These are phyloP conservation scores for Anoplopoma fimbria DNA, from an alignment of 2,113 vertebrate genomes.

Conservation along the genomic window DNA sequence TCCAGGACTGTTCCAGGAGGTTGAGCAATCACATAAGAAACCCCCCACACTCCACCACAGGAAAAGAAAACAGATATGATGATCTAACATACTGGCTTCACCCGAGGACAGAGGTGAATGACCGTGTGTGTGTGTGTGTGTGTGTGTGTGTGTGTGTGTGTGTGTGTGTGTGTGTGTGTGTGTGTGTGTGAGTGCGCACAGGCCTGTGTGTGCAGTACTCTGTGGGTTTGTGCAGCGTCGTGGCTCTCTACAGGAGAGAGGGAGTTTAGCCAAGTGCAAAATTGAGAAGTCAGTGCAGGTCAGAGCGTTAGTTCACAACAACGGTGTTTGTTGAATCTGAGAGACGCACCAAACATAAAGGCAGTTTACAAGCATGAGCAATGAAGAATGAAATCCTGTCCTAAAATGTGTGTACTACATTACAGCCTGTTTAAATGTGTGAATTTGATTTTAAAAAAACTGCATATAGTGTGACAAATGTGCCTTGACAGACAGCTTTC, in stretches of 20 bases:
- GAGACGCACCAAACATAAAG: neutral
- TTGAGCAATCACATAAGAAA: constrained; percentile 20
- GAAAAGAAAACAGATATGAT: constrained; percentile 37
- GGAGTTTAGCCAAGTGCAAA: constrained; percentile 4
- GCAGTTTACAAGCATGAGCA: neutral
- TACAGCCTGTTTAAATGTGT: neutral
- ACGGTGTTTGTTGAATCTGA: neutral
- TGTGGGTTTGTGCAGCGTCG: constrained; percentile 1
- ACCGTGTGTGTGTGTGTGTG: neutral
- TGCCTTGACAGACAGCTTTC: neutral
- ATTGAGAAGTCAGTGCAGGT: constrained; percentile 11
- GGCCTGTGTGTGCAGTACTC: neutral
- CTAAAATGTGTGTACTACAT: neutral
- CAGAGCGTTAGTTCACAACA: constrained; percentile 9
- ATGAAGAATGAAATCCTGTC: neutral
- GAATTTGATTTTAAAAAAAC: neutral
- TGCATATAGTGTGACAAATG: neutral
- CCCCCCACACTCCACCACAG: neutral
- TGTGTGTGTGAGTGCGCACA: neutral
- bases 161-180: neutral
- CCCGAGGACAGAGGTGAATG: constrained; percentile 11
- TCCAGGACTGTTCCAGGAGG: constrained; percentile 13
- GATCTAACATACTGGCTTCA: constrained; percentile 29
- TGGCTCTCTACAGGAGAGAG: neutral
- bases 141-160: neutral